phyloP scores from a whole-genome alignment of 2,797 vertebrate genomes.

The Notamacropus eugenii region DNA sequence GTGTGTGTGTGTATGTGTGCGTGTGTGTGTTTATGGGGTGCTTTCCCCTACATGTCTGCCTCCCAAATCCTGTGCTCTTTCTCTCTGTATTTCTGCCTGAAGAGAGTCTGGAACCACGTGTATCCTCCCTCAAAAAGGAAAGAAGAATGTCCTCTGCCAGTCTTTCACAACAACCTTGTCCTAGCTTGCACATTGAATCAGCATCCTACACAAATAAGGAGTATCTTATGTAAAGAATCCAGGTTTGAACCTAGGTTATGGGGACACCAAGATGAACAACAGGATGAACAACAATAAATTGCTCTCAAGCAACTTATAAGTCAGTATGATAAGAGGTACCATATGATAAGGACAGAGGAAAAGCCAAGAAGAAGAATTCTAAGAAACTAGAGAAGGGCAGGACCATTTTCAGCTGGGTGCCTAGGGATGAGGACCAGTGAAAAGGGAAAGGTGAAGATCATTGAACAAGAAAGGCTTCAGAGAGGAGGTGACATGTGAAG shows the following conservation, averaged over 20 bases:
- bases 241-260: neutral
- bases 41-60: neutral
- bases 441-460: neutral
- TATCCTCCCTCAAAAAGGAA: neutral
- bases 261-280: neutral
- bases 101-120: neutral
- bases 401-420: neutral
- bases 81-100: neutral
- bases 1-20: neutral
- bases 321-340: neutral
- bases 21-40: neutral
- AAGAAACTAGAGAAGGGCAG: neutral
- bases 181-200: neutral
- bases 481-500: neutral
- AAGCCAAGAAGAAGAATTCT: neutral
- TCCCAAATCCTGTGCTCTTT: neutral
- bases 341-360: neutral
- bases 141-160: neutral
- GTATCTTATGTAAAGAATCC: neutral
- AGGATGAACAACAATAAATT: neutral
- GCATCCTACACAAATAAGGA: neutral
- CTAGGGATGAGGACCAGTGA: neutral
- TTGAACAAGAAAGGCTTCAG: neutral
- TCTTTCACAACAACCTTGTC: neutral
- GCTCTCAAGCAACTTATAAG: neutral